Evolutionary conservation across 2,113 vertebrate species (phyloP).

Genomic region (Festucalex cinctus): DNA sequence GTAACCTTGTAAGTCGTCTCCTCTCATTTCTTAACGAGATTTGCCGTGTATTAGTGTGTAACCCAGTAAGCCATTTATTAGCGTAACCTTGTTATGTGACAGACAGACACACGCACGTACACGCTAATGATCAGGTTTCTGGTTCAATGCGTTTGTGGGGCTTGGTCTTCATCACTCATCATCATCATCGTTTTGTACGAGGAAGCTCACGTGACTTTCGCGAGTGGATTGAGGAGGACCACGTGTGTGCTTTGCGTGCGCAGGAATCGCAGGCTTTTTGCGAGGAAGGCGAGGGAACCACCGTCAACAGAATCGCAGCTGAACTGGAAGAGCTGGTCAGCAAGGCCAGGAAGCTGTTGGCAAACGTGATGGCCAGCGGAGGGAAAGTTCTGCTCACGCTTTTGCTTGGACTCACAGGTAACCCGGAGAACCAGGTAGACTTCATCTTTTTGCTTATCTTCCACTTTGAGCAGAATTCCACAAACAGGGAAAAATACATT

Average conservation of each 20-base stretch:
- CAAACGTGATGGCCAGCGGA: slow-evolving; percentile 84
- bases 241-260: slow-evolving; percentile 40
- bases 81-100: slow-evolving; percentile 29
- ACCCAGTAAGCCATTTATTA: slow-evolving; percentile 50
- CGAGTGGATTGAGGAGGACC: slow-evolving; percentile 79
- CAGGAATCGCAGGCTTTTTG: slow-evolving; percentile 40
- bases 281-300: slow-evolving; percentile 65
- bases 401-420: slow-evolving; percentile 79
- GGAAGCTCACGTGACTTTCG: background rate
- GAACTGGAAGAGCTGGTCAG: slow-evolving; percentile 79
- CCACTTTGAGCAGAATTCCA: background rate
- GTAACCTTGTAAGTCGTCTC: slow-evolving; percentile 28
- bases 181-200: too few species aligned
- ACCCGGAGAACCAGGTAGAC: background rate
- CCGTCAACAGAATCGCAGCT: slow-evolving; percentile 76
- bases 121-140: slow-evolving; percentile 29
- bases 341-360: slow-evolving; percentile 82
- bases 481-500: too few species aligned
- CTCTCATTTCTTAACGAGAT: slow-evolving; percentile 36
- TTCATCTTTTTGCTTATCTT: background rate
- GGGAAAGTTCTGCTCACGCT: slow-evolving; percentile 88
- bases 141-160: slow-evolving; percentile 15
- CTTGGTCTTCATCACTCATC: background rate
- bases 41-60: slow-evolving; percentile 36
- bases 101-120: slow-evolving; percentile 13